phyloP scores from a whole-genome alignment of 53 echinoderm and acorn worm genomes.

The Patiria pectinifera region DNA sequence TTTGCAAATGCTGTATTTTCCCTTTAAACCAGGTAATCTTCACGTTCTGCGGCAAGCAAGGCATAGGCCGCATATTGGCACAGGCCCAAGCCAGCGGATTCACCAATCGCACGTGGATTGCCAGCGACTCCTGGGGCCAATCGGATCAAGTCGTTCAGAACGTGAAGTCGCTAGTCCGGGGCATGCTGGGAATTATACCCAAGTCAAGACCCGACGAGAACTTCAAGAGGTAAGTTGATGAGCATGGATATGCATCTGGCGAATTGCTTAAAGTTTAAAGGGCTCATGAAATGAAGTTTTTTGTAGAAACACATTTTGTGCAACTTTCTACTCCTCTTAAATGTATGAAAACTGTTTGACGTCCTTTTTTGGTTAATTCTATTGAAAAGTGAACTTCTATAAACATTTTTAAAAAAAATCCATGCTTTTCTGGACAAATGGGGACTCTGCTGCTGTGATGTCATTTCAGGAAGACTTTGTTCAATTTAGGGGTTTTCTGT shows the following conservation, averaged over 20 bases:
- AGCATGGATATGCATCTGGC: not conserved
- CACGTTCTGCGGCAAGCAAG: constrained; percentile 82
- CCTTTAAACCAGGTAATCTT: constrained; percentile 77
- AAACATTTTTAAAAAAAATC: too few relatives aligned
- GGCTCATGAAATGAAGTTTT: too few relatives aligned
- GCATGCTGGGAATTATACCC: constrained; percentile 93
- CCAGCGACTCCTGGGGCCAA: constrained; percentile 94
- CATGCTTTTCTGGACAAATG: too few relatives aligned
- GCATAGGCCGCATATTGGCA: constrained; percentile 67
- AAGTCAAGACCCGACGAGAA: constrained; percentile 74
- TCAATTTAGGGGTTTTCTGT: too few relatives aligned
- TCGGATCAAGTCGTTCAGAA: constrained; percentile 52
- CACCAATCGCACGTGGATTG: constrained; percentile 86
- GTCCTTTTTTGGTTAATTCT: too few relatives aligned
- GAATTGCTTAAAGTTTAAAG: not conserved
- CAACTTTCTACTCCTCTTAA: too few relatives aligned
- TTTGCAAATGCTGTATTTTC: too few relatives aligned
- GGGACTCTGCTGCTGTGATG: too few relatives aligned
- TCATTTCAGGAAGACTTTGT: too few relatives aligned
- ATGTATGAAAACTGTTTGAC: too few relatives aligned
- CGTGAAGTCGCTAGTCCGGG: constrained; percentile 66
- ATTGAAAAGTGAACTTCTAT: too few relatives aligned
- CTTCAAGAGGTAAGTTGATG: constrained; percentile 63
- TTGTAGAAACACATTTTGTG: too few relatives aligned
- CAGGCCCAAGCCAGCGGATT: constrained; percentile 65